phyloP scores from a whole-genome alignment of 1,140 invertebrate genomes.

The Homarus americanus region DNA sequence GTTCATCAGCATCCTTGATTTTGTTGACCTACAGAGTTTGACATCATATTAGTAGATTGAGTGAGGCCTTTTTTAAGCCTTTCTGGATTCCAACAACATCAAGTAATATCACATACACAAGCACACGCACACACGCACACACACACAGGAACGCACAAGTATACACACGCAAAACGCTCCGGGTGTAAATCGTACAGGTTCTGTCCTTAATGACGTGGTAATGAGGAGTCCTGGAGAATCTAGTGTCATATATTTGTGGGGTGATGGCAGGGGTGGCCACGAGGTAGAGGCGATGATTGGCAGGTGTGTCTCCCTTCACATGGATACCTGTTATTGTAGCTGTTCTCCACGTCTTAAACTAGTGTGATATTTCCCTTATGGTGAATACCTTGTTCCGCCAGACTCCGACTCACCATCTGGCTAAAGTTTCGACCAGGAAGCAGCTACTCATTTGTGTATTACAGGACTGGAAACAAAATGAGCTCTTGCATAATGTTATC shows the following conservation, averaged over 20 bases:
- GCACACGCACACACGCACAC: not conserved
- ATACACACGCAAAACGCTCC: not conserved
- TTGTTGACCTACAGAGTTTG: no score
- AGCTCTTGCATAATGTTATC: no score
- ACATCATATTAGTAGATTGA: no score
- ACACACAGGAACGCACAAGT: not conserved
- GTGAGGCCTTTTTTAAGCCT: no score
- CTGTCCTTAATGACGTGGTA: not conserved
- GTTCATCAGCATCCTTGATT: no score
- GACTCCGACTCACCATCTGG: not conserved
- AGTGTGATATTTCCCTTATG: not conserved
- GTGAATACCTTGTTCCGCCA: not conserved
- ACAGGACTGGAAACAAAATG: no score
- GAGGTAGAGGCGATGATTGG: not conserved
- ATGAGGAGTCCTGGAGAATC: not conserved
- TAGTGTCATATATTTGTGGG: not conserved
- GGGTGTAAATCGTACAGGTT: not conserved
- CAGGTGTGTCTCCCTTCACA: not conserved
- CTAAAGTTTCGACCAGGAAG: not conserved
- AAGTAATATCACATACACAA: no score
- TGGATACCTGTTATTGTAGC: not conserved
- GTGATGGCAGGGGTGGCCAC: not conserved
- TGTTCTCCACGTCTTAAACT: not conserved
- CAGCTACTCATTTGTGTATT: no score
- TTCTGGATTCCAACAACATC: no score